phyloP scores from a whole-genome alignment of 2,797 vertebrate genomes.

The Otolemur crassicaudatus region DNA sequence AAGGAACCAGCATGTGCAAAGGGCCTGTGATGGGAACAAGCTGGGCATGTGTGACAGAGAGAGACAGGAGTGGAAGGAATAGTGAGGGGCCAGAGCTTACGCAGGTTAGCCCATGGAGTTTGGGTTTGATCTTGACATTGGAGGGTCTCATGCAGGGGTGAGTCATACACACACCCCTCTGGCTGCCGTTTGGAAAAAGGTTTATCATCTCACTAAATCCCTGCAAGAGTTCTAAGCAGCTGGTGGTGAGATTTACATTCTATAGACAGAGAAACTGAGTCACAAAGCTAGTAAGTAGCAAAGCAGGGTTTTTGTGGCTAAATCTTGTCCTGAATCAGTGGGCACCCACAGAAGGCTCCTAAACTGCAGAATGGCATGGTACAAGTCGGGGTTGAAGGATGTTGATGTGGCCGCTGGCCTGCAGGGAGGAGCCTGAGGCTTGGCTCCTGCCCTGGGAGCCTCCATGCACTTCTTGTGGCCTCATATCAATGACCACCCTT shows the following conservation, averaged over 20 bases:
- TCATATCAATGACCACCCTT: neutral
- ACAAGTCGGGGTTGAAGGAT: neutral
- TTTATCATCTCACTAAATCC: neutral
- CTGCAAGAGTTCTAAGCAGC: neutral
- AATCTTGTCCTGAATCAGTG: neutral
- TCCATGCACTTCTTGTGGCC: neutral
- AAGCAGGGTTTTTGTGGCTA: neutral
- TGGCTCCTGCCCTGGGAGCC: neutral
- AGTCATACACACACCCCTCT: neutral
- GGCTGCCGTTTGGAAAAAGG: neutral
- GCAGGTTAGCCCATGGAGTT: neutral
- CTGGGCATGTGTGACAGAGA: accelerated
- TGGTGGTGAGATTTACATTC: neutral
- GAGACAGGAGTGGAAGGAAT: neutral
- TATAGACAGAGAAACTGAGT: neutral
- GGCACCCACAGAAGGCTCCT: neutral
- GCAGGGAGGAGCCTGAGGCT: neutral
- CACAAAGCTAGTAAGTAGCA: neutral
- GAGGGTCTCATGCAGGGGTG: neutral
- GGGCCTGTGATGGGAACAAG: neutral
- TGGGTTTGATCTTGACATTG: neutral
- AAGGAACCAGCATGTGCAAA: neutral
- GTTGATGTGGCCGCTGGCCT: neutral
- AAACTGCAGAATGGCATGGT: accelerated
- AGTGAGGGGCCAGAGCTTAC: neutral